Evolutionary conservation across 1,140 invertebrate species (phyloP).

Genomic region (Agraylea sexmaculata): DNA sequence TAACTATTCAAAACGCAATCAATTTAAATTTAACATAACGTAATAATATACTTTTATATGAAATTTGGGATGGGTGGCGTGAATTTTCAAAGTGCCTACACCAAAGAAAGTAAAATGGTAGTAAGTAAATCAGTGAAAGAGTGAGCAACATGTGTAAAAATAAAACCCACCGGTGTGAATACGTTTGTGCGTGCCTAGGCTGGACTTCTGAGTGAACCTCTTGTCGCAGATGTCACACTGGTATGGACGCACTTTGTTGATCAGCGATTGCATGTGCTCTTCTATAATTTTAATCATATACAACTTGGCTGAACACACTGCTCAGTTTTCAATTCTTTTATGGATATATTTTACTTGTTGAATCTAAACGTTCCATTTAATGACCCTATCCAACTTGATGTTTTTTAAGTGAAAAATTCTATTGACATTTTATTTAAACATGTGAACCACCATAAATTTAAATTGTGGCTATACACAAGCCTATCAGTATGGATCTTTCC

Average conservation of each 20-base stretch:
- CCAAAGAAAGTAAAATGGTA: not conserved
- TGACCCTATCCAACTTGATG: no score
- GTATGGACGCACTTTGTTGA: slow-evolving; percentile 56
- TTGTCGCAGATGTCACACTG: slow-evolving; percentile 65
- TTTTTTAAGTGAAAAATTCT: no score
- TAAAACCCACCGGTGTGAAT: slow-evolving; percentile 59
- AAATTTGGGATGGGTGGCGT: not conserved
- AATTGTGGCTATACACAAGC: no score
- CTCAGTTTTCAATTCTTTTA: no score
- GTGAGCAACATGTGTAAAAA: slow-evolving; percentile 8
- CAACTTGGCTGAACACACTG: no score
- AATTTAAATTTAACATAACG: not conserved
- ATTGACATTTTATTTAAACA: no score
- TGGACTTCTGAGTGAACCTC: slow-evolving; percentile 66
- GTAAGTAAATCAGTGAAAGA: not conserved
- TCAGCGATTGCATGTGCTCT: slow-evolving; percentile 45
- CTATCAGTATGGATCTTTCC: slow-evolving; percentile 44
- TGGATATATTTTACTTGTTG: no score
- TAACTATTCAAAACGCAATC: not conserved
- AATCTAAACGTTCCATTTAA: no score
- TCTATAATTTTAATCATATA: slow-evolving; percentile 35
- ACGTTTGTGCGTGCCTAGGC: slow-evolving; percentile 70
- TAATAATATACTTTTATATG: not conserved
- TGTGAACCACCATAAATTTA: no score
- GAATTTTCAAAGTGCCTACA: no score